phyloP scores from a whole-genome alignment of 1,140 invertebrate species.

The Tetragonula clypearis region DNA sequence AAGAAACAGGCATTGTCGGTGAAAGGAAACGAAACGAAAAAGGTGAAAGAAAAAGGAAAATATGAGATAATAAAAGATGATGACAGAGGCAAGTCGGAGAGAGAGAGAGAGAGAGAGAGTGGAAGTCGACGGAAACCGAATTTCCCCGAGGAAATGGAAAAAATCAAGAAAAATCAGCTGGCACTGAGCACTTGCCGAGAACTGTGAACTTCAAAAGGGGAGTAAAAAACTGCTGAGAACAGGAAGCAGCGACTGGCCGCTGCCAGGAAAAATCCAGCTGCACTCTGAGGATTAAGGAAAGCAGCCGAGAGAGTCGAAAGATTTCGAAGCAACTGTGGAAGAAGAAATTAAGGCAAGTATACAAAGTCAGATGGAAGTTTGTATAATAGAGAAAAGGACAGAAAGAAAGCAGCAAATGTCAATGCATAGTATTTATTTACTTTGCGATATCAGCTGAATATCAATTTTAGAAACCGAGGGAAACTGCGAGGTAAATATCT shows the following conservation, averaged over 20 bases:
- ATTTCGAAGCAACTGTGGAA: neutral
- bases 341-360: neutral
- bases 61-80: neutral
- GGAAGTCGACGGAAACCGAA: conserved; percentile 19
- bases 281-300: conserved; percentile 12
- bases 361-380: neutral
- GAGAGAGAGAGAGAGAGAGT: conserved; percentile 2
- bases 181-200: neutral
- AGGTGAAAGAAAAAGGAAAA: neutral
- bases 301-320: conserved; percentile 8
- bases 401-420: neutral
- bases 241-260: conserved; percentile 10
- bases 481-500: neutral
- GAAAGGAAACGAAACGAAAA: neutral
- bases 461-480: neutral
- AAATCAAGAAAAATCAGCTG: conserved; percentile 32
- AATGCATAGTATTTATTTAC: neutral
- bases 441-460: neutral
- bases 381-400: neutral
- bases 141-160: neutral
- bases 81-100: neutral
- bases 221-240: conserved; percentile 8
- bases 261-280: neutral
- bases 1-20: neutral
- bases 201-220: conserved; percentile 22